These are phyloP conservation scores for Promerops cafer DNA, from an alignment of 2,113 vertebrate genomes.

Conservation along the genomic window DNA sequence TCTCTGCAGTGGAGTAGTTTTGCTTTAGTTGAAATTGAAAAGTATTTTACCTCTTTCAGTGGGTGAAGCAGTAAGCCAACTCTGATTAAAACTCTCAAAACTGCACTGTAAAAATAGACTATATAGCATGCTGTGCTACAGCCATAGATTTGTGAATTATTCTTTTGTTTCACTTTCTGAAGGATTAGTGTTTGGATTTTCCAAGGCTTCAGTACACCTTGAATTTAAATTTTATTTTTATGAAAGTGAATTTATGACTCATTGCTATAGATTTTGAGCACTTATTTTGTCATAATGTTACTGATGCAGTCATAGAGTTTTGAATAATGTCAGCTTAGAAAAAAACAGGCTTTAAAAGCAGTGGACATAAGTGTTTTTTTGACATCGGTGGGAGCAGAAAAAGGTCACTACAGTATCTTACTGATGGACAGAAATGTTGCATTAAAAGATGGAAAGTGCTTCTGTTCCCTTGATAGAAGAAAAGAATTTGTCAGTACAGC, in stretches of 20 bases:
- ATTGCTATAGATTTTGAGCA: slow-evolving; percentile 38
- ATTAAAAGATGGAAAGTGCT: background rate
- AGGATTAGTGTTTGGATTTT: slow-evolving; percentile 52
- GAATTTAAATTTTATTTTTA: slow-evolving; percentile 60
- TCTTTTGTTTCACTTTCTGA: slow-evolving; percentile 52
- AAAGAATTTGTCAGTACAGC: background rate
- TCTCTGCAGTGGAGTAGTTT: background rate
- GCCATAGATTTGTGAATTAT: slow-evolving; percentile 5
- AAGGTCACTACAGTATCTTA: background rate
- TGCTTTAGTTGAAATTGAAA: background rate
- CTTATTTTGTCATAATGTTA: slow-evolving; percentile 63
- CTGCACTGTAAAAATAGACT: background rate
- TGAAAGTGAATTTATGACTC: slow-evolving; percentile 54
- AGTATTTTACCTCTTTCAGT: background rate
- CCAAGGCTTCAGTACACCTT: slow-evolving; percentile 31
- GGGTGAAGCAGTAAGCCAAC: background rate
- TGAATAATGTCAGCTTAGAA: slow-evolving; percentile 35
- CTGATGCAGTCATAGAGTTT: slow-evolving; percentile 46
- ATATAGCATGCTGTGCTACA: background rate
- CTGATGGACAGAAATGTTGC: background rate
- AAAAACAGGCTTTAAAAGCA: background rate
- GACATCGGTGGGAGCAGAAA: background rate
- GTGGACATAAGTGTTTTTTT: background rate
- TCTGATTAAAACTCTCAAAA: background rate
- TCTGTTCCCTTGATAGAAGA: background rate